Evolutionary conservation across 2,888 invertebrate species (phyloP), one percentile per base, ranked within the genome.

Genomic region (Acrocera orbiculus): DNA sequence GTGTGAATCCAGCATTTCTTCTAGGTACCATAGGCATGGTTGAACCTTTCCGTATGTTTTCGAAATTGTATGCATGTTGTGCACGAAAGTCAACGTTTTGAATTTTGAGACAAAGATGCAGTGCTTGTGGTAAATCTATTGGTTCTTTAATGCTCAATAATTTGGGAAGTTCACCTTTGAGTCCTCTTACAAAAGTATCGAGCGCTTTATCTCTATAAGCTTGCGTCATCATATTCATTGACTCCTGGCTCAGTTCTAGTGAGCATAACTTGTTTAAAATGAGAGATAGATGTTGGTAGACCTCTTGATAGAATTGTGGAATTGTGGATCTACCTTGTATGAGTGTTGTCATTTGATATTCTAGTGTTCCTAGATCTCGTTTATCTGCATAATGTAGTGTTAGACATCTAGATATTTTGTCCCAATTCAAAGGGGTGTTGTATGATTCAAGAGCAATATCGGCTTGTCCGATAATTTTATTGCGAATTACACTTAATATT

Each of bases 261-360:
- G 34, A 34, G 5, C 17, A 16, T 19, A 45, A 31, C 37, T 47
- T 44, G 32, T 44, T 46, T 15, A 46, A 11, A 4, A 45, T 45
- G 3, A 44, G 25, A 5, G 47, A 43, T 3, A 42, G 28, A 11
- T 46, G 41, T 2, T 40, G 23, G 20, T 43, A 44, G 1, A 46
- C 44, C 8, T 19, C 15, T 23, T 45, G 38, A 16, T 45, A 45
- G 17, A 42, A 46, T 15, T 45, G 39, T 4, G 32, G 34, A 2
- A 46, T 34, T 7, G 43, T 26, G 11, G 28, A 14, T n/a, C 27
- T 32, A 4, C 37, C 34, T 36, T 42, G 38, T 7, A 37, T 27
- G 3, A 41, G 9, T 5, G 34, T 32, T 13, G 35, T 40, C 36
- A 40, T 42, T 24, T 42, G 38, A 22, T 38, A 39, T 27, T 40